Base-by-base conservation (phyloP, 1,140 invertebrate genomes). In the Cyrtorhinus lividipennis region DNA sequence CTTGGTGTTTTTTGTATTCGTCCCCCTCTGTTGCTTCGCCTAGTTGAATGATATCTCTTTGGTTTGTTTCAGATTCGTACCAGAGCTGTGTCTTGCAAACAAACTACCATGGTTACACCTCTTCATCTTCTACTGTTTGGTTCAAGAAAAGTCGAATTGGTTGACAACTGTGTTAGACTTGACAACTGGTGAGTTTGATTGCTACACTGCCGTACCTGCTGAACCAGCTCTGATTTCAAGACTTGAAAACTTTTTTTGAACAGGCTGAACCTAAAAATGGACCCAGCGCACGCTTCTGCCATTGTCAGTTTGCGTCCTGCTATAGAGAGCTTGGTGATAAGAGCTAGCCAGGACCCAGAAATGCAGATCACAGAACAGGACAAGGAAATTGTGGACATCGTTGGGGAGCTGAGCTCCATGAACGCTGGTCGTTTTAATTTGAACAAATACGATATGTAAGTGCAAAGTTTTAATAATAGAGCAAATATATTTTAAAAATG, bases 81-180 rank as follows among this genome's bases (percentile, higher is more conserved):
- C 0, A 79, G 90, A 67, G 92, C 94, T 3, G 92, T 98, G n/a
- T 89, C 89, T 15, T 97, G 93, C 73, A 98, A 98, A 72, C 92
- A 96, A 76, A 88, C 95, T 79, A 93, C 92, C 0, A 97, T 98
- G 92, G 86, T 98, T 1, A 85, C 92, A 1, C 93, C 95, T 0
- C 73, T 98, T 64, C 95, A 98, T 75, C 75, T 98, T 2, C 72
- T 99, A 64, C 73, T 98, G 3, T 98, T 98, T 76, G 95, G 87
- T 2, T 84, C 83, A 26, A 79, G 88, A n/a, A 92, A 90, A 77
- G 85, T 94, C 1, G 68, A 68, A 61, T 67, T 62, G 69, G 71
- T 86, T n/a, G 83, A 88, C 62, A 78, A 79, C 24, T 70, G 83
- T 26, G 82, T 95, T 2, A 80, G 84, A 23, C 69, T 95, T 1